phyloP scores from a whole-genome alignment of 2,888 invertebrate genomes.

The Monopis laevigella region DNA sequence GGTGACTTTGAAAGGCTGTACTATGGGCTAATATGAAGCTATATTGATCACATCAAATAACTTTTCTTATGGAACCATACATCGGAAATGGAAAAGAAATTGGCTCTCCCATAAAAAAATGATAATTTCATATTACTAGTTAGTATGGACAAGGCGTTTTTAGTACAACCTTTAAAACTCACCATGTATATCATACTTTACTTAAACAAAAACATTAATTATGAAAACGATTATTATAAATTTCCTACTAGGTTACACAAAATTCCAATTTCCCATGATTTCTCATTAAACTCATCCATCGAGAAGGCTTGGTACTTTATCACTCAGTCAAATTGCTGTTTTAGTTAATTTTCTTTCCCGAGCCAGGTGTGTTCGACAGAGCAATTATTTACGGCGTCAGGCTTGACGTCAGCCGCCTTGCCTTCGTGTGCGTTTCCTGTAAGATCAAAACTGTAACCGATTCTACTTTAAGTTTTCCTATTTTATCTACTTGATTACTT shows the following conservation, averaged over 20 bases:
- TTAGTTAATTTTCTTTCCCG: constrained; percentile 65
- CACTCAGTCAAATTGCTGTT: constrained; percentile 68
- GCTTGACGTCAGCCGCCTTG: constrained; percentile 45
- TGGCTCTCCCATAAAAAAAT: no score
- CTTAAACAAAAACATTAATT: background rate
- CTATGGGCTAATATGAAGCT: no score
- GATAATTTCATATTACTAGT: no score
- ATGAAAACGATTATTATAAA: background rate
- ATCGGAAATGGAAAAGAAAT: no score
- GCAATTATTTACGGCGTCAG: constrained; percentile 65
- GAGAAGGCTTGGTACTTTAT: constrained; percentile 52
- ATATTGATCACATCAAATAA: no score
- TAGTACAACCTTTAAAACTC: no score
- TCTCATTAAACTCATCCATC: constrained; percentile 61
- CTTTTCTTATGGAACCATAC: no score
- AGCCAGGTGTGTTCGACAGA: constrained; percentile 66
- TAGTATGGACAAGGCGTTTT: no score
- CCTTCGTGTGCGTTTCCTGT: constrained; percentile 29
- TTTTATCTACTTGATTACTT: no score
- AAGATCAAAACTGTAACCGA: constrained; percentile 39
- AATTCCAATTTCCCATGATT: constrained; percentile 54
- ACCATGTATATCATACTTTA: background rate
- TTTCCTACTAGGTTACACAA: no score
- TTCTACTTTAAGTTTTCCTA: constrained; percentile 33
- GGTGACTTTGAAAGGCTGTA: no score